Percentiles rank a stretch among this genome's conserved stretches.
phyloP scores from a whole-genome alignment of 2,797 vertebrate species.

The Anguilla marmorata region DNA sequence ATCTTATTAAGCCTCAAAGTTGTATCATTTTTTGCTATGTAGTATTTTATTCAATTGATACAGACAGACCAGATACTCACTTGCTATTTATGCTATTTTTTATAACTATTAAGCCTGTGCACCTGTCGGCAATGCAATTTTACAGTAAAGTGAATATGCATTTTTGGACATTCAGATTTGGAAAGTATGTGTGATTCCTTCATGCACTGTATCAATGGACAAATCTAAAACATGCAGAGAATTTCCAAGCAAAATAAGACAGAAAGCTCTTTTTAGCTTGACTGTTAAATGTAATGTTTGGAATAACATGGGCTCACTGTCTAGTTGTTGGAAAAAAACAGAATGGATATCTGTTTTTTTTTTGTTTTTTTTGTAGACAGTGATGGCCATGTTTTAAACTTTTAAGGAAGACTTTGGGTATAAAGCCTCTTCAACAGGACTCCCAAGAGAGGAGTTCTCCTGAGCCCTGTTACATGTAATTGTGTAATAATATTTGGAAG shows the following conservation, averaged over 20 bases:
- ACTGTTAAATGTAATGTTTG: background rate
- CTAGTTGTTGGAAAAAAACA: background rate
- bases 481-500: conserved; percentile 19
- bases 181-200: background rate
- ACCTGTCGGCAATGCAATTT: conserved; percentile 19
- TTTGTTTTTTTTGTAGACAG: background rate
- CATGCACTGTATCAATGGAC: background rate
- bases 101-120: background rate
- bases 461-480: background rate
- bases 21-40: background rate
- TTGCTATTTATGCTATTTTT: background rate
- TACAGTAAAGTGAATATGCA: background rate
- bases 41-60: conserved; percentile 10
- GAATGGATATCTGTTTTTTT: background rate
- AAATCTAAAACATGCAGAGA: conserved; percentile 29
- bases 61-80: conserved; percentile 11
- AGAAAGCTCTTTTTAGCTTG: background rate
- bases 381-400: conserved; percentile 10
- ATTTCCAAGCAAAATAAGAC: conserved; percentile 9
- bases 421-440: background rate
- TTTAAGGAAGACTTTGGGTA: background rate
- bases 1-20: background rate
- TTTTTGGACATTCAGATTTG: background rate
- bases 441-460: background rate
- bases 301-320: background rate